phyloP scores from a whole-genome alignment of 2,888 invertebrate genomes.

The Disparrhopalites patrizii region DNA sequence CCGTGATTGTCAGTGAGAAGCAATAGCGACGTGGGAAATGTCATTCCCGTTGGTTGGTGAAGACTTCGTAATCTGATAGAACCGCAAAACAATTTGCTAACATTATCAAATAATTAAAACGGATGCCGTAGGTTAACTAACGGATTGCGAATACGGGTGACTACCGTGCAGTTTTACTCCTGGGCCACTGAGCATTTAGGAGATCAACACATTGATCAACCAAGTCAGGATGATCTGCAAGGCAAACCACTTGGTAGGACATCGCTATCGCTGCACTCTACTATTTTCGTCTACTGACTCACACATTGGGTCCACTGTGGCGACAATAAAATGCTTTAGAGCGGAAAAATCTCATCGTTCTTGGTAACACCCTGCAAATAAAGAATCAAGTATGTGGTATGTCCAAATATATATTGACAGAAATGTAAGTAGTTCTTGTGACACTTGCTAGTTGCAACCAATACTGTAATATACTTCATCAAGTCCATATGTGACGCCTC shows the following conservation, averaged over 20 bases:
- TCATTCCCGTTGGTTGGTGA: constrained; percentile 53
- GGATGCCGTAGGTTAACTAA: neutral
- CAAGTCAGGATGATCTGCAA: constrained; percentile 30
- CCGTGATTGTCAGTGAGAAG: constrained; percentile 52
- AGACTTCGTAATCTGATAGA: constrained; percentile 62
- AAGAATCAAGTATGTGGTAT: no score
- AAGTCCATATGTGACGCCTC: no score
- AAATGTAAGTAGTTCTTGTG: no score
- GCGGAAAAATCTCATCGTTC: no score
- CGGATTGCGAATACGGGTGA: constrained; percentile 8
- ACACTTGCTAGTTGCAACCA: no score
- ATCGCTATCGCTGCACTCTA: no score
- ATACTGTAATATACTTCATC: no score
- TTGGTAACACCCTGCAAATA: no score
- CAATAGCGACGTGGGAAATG: constrained; percentile 52
- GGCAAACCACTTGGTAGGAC: constrained; percentile 12
- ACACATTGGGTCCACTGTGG: no score
- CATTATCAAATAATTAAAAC: constrained; percentile 7
- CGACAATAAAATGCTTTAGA: no score
- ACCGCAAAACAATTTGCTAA: neutral
- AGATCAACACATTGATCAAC: constrained; percentile 64
- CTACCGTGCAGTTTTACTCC: constrained; percentile 71
- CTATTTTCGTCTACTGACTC: no score
- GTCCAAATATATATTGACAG: no score
- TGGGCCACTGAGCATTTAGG: constrained; percentile 82